Conservation (phyloP, 2,888 invertebrate genomes). For the Petrophora chlorosata region DNA sequence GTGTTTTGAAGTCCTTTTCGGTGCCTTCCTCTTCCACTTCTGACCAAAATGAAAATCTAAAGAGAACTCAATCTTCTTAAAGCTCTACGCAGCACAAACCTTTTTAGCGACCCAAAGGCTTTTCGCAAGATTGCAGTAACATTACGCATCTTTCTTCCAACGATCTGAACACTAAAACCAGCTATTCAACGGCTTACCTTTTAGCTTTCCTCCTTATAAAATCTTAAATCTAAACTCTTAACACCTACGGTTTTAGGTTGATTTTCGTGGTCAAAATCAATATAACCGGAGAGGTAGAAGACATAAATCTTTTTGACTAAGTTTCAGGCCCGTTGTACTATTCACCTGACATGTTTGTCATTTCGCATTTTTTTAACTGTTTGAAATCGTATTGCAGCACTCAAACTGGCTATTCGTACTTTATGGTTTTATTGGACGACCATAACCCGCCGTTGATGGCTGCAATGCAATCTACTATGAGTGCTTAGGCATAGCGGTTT, state of each 20-base stretch:
- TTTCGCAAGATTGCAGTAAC: not conserved
- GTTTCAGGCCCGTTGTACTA: constrained; percentile 47
- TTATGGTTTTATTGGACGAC: constrained; percentile 36
- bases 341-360: constrained; percentile 52
- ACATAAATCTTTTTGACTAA: constrained; percentile 49
- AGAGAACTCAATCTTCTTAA: too few species aligned
- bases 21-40: too few species aligned
- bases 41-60: too few species aligned
- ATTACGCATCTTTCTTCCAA: constrained; percentile 27
- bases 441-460: constrained; percentile 35
- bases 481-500: constrained; percentile 34
- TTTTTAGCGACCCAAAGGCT: not conserved
- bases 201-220: constrained; percentile 37
- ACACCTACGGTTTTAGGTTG: constrained; percentile 37
- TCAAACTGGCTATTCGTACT: constrained; percentile 34
- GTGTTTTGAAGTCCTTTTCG: too few species aligned
- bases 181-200: constrained; percentile 33
- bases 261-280: constrained; percentile 46
- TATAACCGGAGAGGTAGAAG: constrained; percentile 53
- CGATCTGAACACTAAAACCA: constrained; percentile 16
- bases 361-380: constrained; percentile 41
- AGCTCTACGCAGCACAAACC: not conserved
- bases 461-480: constrained; percentile 30
- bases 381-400: constrained; percentile 39
- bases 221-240: constrained; percentile 43